Conservation (phyloP, 2,888 invertebrate genomes). For the Diloba caeruleocephala region DNA sequence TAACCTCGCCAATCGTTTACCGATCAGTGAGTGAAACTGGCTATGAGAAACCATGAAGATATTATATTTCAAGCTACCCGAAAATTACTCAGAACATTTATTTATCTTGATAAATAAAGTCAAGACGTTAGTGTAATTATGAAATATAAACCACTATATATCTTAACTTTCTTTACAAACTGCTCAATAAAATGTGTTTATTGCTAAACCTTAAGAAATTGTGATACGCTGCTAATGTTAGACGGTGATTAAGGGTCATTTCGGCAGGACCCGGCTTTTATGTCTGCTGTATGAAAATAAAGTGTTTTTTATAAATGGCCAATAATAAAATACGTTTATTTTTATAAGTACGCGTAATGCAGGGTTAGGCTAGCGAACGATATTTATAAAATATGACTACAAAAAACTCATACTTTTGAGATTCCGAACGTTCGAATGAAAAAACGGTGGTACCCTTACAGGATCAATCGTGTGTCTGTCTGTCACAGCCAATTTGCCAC, state of each 20-base stretch:
- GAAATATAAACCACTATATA: slow-evolving; percentile 13
- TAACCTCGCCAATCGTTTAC: no score
- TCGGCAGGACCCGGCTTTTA: slow-evolving; percentile 46
- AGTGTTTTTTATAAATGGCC: slow-evolving; percentile 40
- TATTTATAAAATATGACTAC: no score
- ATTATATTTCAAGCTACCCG: no score
- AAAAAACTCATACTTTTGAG: no score
- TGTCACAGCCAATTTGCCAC: no score
- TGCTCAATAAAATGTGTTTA: slow-evolving; percentile 34
- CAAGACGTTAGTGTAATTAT: background rate
- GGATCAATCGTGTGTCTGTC: no score
- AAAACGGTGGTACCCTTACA: no score
- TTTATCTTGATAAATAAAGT: slow-evolving; percentile 5
- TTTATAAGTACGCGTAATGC: slow-evolving; percentile 5
- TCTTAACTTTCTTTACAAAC: slow-evolving; percentile 22
- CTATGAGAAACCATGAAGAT: no score
- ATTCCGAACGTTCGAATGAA: no score
- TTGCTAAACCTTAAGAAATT: slow-evolving; percentile 24
- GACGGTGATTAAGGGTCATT: slow-evolving; percentile 53
- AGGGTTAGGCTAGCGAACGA: background rate
- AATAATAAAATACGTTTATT: slow-evolving; percentile 25
- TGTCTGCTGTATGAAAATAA: slow-evolving; percentile 46
- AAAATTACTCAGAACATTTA: no score
- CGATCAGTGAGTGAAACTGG: no score
- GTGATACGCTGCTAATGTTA: slow-evolving; percentile 47